A percentile compares a stretch with the other conserved stretches of the same genome.
These are phyloP conservation scores for Palythoa grandiflora DNA, from an alignment of 92 coral and sea anemone species.

Conservation along the genomic window DNA sequence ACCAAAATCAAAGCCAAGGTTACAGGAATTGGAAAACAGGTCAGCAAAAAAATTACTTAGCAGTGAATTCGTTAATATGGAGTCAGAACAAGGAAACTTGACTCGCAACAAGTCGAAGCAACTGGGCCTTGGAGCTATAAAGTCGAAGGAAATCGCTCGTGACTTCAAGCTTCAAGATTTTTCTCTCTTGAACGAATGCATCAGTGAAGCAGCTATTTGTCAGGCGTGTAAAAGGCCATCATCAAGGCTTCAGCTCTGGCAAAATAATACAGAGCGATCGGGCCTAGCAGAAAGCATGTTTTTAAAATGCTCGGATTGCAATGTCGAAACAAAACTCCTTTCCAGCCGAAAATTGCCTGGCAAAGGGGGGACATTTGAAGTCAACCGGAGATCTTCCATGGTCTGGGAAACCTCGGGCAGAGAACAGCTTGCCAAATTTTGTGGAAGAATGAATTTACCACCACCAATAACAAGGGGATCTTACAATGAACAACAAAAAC, in stretches of 20 bases:
- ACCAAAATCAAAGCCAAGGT: neutral
- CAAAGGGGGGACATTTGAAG: too few species aligned
- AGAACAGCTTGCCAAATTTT: constrained; percentile 11
- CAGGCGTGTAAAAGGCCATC: constrained; percentile 32
- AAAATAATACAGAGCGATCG: constrained; percentile 39
- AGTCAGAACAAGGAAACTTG: neutral
- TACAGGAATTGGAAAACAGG: neutral
- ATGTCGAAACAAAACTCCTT: constrained; percentile 3
- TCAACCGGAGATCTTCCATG: constrained; percentile 11
- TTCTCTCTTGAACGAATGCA: constrained; percentile 33
- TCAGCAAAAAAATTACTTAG: neutral
- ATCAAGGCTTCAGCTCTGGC: constrained; percentile 47
- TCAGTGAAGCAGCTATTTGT: constrained; percentile 44
- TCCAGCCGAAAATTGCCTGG: constrained; percentile 15
- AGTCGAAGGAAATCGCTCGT: constrained; percentile 28
- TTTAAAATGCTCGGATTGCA: constrained; percentile 40
- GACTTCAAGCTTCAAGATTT: constrained; percentile 54
- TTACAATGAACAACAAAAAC: constrained; percentile 9
- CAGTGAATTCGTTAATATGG: neutral
- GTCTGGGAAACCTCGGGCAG: constrained; percentile 8
- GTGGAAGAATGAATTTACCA: constrained; percentile 23
- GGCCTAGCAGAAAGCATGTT: constrained; percentile 44
- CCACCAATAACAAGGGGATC: constrained; percentile 11
- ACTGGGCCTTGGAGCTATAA: constrained; percentile 22
- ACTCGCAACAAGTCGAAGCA: constrained; percentile 4